Percentiles rank a stretch among this genome's conserved stretches.
Evolutionary conservation across 1,140 invertebrate genomes (phyloP).

Genomic region (Cecropterus lyciades): DNA sequence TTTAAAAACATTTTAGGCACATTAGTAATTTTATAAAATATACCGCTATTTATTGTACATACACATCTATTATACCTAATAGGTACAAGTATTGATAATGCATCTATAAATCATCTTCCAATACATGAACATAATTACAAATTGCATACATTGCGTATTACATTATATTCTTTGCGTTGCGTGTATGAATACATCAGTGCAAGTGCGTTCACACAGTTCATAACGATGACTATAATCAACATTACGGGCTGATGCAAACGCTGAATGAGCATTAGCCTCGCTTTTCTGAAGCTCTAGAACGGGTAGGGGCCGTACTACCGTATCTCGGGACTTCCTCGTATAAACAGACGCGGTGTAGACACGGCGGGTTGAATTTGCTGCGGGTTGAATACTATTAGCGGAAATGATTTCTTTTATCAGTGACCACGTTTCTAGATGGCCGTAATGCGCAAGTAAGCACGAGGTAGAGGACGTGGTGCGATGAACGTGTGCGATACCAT

Average conservation of each 20-base stretch:
- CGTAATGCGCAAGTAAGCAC: slow-evolving; percentile 50
- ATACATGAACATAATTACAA: slow-evolving; percentile 36
- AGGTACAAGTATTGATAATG: slow-evolving; percentile 21
- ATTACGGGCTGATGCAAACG: slow-evolving; percentile 66
- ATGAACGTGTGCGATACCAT: slow-evolving; percentile 82
- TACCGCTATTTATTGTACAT: slow-evolving; percentile 5
- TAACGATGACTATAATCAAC: slow-evolving; percentile 72
- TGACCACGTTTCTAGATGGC: slow-evolving; percentile 51
- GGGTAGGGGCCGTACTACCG: slow-evolving; percentile 42
- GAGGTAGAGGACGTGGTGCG: slow-evolving; percentile 59
- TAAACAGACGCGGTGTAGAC: slow-evolving; percentile 39
- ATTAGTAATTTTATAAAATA: too few species aligned
- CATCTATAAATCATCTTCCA: slow-evolving; percentile 32
- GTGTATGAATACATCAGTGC: slow-evolving; percentile 66
- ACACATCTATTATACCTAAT: slow-evolving; percentile 5
- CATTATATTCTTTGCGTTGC: slow-evolving; percentile 47
- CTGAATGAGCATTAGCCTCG: slow-evolving; percentile 71
- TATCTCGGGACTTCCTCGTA: slow-evolving; percentile 43
- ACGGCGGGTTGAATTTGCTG: slow-evolving; percentile 43
- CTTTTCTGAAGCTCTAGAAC: slow-evolving; percentile 63
- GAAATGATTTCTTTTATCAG: slow-evolving; percentile 58
- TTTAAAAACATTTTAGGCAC: too few species aligned
- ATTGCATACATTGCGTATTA: slow-evolving; percentile 33
- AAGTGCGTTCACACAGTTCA: slow-evolving; percentile 56
- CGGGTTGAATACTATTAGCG: slow-evolving; percentile 47